Evolutionary conservation across 2,113 vertebrate genomes (phyloP), one percentile per base, ranked within the genome.

Genomic region (Callipepla squamata): DNA sequence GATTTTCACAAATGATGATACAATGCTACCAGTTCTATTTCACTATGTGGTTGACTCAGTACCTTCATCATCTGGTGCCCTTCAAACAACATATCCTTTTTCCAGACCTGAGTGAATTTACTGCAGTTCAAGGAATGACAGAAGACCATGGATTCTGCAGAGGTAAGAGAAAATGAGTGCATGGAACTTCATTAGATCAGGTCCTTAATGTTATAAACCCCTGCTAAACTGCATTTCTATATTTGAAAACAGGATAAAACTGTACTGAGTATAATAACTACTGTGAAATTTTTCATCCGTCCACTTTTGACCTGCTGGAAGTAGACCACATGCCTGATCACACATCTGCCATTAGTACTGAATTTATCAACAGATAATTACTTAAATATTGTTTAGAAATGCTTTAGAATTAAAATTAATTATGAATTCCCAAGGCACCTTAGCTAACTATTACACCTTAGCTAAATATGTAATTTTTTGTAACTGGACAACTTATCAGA

Each of bases 261-360:
- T 86, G 82, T 94, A 96, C 92, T 84, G 65, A 95, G 45, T 68
- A 32, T 93, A 80, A 85, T 68, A 92, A 91, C 30, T 76, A 40
- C 58, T 83, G 47, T 93, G 87, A 79, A 55, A 96, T 96, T 92
- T 97, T 96, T 97, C 96, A 76, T 80, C 51, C 13, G 82, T 79
- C 25, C n/a, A 66, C 74, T 92, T 96, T 89, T 88, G 76, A 93
- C 91, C 78, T 92, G 51, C 68, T 95, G 89, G 94, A 78, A 93
- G 94, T 79, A 82, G 51, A 95, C 80, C 85, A 80, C 85, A 69
- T 77, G 88, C 85, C 74, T 94, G 67, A 93, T 89, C 14, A 90
- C 57, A 94, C 87, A 79, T 89, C 51, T 96, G 73, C 18, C 79
- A 96, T 80, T 30, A 42, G 48, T 26, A 62, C 61, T 30, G 87